phyloP scores from a whole-genome alignment of 2,888 invertebrate species.

The Prosopocoilus inquinatus region DNA sequence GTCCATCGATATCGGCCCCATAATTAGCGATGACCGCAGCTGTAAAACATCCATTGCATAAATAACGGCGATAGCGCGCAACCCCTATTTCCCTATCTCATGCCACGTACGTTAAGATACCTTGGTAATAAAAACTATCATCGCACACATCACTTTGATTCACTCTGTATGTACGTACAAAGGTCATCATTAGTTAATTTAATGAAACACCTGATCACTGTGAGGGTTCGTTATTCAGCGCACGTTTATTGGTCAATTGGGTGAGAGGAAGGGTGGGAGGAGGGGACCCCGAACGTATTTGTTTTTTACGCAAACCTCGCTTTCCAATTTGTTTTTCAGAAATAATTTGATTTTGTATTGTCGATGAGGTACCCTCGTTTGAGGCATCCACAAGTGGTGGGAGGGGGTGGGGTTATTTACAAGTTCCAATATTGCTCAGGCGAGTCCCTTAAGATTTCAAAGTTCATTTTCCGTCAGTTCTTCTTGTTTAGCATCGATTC shows the following conservation, averaged over 20 bases:
- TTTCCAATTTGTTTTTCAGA: constrained; percentile 13
- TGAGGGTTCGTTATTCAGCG: constrained; percentile 9
- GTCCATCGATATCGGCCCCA: constrained; percentile 28
- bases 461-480: no score
- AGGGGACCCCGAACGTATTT: no score
- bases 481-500: no score
- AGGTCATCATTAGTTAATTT: background rate
- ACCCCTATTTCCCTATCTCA: constrained; percentile 18
- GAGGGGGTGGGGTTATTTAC: no score
- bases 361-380: no score
- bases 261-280: no score
- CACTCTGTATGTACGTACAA: background rate
- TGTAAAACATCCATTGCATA: constrained; percentile 27
- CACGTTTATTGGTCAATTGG: constrained; percentile 17
- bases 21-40: constrained; percentile 33
- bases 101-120: constrained; percentile 25
- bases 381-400: no score
- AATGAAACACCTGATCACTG: background rate
- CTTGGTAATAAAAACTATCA: background rate
- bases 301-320: background rate
- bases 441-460: no score
- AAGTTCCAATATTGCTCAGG: no score
- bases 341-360: constrained; percentile 13
- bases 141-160: background rate
- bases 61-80: constrained; percentile 8